phyloP scores from a whole-genome alignment of 2,888 invertebrate genomes.

The Callimorpha dominula region DNA sequence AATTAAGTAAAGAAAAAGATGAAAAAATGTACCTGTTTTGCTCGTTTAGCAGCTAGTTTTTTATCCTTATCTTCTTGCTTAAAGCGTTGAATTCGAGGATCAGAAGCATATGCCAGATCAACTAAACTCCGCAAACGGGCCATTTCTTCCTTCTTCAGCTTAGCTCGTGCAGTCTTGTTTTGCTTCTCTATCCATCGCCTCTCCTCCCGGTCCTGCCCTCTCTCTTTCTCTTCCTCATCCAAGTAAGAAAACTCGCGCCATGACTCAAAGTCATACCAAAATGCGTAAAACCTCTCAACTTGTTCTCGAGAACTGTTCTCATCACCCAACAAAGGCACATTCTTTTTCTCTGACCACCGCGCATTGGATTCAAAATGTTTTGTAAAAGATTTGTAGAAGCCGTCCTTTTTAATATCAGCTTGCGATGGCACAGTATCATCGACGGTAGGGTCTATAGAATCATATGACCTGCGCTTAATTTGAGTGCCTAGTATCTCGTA shows the following conservation, averaged over 20 bases:
- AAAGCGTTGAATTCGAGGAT: constrained; percentile 96
- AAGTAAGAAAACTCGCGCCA: constrained; percentile 99
- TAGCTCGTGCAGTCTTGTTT: constrained; percentile 96
- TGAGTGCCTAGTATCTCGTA: constrained; percentile 96
- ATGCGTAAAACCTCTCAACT: constrained; percentile 97
- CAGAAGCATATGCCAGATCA: constrained; percentile 97
- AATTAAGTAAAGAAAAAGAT: no score
- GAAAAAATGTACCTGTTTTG: constrained; percentile 88
- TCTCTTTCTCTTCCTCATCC: constrained; percentile 99
- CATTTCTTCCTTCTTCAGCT: constrained; percentile 99
- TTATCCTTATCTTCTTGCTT: constrained; percentile 97
- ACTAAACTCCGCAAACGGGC: constrained; percentile 95
- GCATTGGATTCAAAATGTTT: constrained; percentile 92
- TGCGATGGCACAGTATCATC: constrained; percentile 94
- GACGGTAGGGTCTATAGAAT: constrained; percentile 98
- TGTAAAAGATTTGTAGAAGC: constrained; percentile 90
- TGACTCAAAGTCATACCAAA: constrained; percentile 99
- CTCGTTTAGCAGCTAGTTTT: constrained; percentile 95
- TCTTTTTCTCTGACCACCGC: constrained; percentile 96
- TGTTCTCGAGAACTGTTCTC: constrained; percentile 92
- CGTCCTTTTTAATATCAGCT: constrained; percentile 91
- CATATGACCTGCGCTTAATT: constrained; percentile 94
- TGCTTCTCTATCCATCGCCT: constrained; percentile 99
- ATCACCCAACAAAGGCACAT: constrained; percentile 94
- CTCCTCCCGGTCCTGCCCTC: constrained; percentile 98